Conservation (phyloP, 2,113 vertebrate genomes). For the Esox niger region DNA sequence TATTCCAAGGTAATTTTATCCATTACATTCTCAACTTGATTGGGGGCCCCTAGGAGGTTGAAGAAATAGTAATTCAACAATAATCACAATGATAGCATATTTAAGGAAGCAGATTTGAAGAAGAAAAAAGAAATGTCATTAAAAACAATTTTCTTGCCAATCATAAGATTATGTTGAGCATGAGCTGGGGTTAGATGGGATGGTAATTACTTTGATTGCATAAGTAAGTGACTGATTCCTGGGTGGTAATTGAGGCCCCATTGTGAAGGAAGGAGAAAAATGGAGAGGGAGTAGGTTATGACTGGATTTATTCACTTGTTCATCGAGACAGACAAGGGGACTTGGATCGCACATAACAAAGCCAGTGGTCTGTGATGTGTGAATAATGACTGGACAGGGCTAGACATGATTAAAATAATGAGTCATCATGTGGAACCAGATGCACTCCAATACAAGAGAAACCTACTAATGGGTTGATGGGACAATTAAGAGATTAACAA, state of each 20-base stretch:
- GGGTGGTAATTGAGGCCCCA: conserved; percentile 21
- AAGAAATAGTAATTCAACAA: background rate
- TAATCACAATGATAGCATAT: conserved; percentile 9
- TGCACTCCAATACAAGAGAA: conserved; percentile 31
- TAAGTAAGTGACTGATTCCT: conserved; percentile 31
- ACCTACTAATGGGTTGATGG: conserved; percentile 27
- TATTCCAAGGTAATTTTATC: conserved; percentile 2
- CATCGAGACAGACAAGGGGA: conserved; percentile 50
- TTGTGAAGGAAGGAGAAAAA: conserved; percentile 18
- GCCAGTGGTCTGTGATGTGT: conserved; percentile 42
- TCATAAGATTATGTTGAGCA: conserved; percentile 9
- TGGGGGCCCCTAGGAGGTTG: background rate
- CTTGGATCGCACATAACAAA: conserved; percentile 44
- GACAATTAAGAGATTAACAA: conserved; percentile 39
- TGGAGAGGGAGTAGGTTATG: conserved; percentile 10
- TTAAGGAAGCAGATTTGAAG: conserved; percentile 7
- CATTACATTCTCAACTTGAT: background rate
- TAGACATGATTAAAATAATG: conserved; percentile 62
- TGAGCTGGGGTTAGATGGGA: background rate
- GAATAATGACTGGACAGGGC: conserved; percentile 54
- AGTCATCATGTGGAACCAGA: conserved; percentile 45
- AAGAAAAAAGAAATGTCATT: conserved; percentile 6
- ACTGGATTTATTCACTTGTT: conserved; percentile 38
- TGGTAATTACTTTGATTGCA: conserved; percentile 22
- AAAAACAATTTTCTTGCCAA: conserved; percentile 19